Evolutionary conservation across 2,113 vertebrate species (phyloP).

Genomic region (Lepisosteus oculatus): DNA sequence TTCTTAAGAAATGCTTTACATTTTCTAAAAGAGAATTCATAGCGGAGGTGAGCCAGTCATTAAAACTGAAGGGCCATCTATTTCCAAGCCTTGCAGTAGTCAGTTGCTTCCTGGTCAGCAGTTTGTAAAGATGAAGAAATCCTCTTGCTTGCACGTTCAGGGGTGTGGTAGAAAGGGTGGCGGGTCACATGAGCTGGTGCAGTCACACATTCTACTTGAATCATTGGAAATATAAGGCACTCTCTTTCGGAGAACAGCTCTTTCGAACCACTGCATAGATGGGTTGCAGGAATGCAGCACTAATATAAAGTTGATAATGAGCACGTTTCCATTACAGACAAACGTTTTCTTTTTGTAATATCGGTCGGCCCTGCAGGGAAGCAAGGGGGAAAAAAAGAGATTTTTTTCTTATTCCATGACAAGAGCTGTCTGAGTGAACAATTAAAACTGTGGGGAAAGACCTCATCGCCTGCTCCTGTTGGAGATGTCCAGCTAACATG

Average conservation of each 20-base stretch:
- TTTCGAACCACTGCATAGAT: not conserved
- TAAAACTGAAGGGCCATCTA: slow-evolving; percentile 4
- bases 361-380: not conserved
- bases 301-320: slow-evolving; percentile 2
- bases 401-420: not conserved
- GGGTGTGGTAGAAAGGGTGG: not conserved
- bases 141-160: not conserved
- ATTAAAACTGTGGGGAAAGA: not conserved
- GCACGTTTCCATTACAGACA: slow-evolving; percentile 7
- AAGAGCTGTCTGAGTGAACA: not conserved
- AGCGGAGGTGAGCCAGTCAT: not conserved
- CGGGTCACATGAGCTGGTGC: not conserved
- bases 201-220: not conserved
- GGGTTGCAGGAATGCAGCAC: not conserved
- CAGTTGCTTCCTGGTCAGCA: not conserved
- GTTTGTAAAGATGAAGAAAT: not conserved
- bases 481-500: not conserved
- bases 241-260: not conserved
- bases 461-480: not conserved
- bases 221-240: not conserved
- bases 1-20: not conserved
- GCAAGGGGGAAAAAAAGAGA: not conserved
- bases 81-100: not conserved
- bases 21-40: not conserved
- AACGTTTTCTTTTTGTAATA: slow-evolving; percentile 2